Conservation (phyloP, 2,797 vertebrate species). For the Enteromius mattozi region DNA sequence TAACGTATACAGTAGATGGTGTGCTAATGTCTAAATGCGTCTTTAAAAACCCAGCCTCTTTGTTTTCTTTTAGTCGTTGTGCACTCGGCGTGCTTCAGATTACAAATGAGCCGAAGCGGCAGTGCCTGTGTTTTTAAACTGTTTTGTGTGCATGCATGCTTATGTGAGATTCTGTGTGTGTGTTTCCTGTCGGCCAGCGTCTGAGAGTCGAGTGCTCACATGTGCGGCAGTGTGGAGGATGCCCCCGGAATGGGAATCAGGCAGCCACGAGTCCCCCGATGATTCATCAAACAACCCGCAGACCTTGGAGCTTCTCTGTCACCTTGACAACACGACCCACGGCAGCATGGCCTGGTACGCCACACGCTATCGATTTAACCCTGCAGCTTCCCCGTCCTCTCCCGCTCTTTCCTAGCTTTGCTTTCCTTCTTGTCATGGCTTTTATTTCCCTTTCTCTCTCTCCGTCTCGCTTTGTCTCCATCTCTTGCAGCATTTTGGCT, state of each 20-base stretch:
- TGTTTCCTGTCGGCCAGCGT: conserved; percentile 78
- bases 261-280: conserved; percentile 93
- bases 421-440: conserved; percentile 16
- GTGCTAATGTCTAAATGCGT: neutral
- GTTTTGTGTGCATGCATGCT: conserved; percentile 5
- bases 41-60: neutral
- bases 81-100: neutral
- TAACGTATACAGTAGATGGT: neutral
- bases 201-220: conserved; percentile 90
- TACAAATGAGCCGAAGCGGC: neutral
- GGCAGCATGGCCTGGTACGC: conserved; percentile 93
- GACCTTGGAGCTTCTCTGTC: conserved; percentile 96
- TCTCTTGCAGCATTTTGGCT: conserved; percentile 10
- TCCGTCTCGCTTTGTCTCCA: conserved; percentile 8
- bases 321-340: conserved; percentile 89
- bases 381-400: conserved; percentile 41
- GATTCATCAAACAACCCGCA: conserved; percentile 95
- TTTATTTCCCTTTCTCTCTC: conserved; percentile 17
- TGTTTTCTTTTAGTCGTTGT: neutral
- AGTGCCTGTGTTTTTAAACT: conserved; percentile 1
- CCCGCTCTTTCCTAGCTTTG: conserved; percentile 16
- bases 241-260: conserved; percentile 93
- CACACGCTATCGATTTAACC: conserved; percentile 70
- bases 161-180: conserved; percentile 39
- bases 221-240: conserved; percentile 96